Conservation (phyloP, 2,888 invertebrate species). For the Tetramorium bicarinatum region DNA sequence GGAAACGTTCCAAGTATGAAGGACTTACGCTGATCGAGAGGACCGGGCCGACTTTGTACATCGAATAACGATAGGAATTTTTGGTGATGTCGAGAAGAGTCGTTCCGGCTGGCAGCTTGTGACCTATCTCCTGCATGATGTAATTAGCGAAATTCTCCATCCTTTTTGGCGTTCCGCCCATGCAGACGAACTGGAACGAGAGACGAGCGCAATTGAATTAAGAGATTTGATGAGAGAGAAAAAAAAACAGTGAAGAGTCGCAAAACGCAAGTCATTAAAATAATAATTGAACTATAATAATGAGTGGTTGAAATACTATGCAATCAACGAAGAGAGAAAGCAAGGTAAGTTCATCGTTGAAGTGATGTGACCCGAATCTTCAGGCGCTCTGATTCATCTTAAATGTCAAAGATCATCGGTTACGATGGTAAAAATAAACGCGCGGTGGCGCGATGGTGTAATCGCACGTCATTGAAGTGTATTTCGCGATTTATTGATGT, state of each 20-base stretch:
- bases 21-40: conserved; percentile 93
- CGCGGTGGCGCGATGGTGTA: conserved; percentile 1
- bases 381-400: neutral
- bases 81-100: conserved; percentile 95
- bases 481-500: conserved; percentile 28
- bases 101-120: conserved; percentile 95
- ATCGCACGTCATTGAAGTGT: conserved; percentile 15
- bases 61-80: conserved; percentile 96
- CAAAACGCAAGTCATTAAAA: neutral
- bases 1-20: neutral
- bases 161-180: conserved; percentile 97
- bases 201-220: neutral
- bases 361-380: conserved; percentile 22
- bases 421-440: conserved; percentile 32
- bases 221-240: neutral
- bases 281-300: neutral
- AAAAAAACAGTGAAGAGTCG: neutral
- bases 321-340: neutral
- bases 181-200: conserved; percentile 94
- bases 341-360: neutral
- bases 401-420: conserved; percentile 36
- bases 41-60: conserved; percentile 98
- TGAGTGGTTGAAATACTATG: neutral
- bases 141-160: conserved; percentile 97
- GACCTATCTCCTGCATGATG: conserved; percentile 96